phyloP scores from a whole-genome alignment of 2,797 vertebrate species.

The Nyctibius grandis region DNA sequence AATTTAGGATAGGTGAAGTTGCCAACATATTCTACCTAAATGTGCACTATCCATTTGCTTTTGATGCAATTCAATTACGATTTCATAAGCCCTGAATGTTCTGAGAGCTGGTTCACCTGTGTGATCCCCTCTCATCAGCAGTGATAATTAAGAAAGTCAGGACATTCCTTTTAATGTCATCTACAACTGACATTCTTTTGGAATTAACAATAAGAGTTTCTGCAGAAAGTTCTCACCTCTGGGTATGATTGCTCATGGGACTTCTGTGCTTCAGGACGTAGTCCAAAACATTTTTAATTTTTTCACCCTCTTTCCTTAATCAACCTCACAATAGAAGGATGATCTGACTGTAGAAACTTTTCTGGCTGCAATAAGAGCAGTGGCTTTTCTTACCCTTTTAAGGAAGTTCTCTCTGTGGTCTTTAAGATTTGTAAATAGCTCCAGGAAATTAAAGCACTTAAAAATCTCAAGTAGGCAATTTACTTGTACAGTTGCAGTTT shows the following conservation, averaged over 20 bases:
- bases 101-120: background rate
- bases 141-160: background rate
- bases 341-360: background rate
- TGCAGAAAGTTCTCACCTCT: background rate
- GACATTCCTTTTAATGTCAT: background rate
- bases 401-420: slow-evolving; percentile 15
- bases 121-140: background rate
- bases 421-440: slow-evolving; percentile 12
- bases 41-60: background rate
- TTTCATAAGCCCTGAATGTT: background rate
- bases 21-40: background rate
- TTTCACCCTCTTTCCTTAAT: background rate
- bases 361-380: background rate
- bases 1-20: background rate
- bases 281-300: background rate
- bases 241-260: background rate
- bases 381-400: slow-evolving; percentile 38
- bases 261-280: background rate
- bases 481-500: background rate
- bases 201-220: background rate
- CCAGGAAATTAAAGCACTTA: slow-evolving; percentile 18
- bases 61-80: background rate
- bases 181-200: background rate
- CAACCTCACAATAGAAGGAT: background rate
- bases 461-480: background rate